Conservation (phyloP, 2,797 vertebrate species). For the Corythornis leucogaster region DNA sequence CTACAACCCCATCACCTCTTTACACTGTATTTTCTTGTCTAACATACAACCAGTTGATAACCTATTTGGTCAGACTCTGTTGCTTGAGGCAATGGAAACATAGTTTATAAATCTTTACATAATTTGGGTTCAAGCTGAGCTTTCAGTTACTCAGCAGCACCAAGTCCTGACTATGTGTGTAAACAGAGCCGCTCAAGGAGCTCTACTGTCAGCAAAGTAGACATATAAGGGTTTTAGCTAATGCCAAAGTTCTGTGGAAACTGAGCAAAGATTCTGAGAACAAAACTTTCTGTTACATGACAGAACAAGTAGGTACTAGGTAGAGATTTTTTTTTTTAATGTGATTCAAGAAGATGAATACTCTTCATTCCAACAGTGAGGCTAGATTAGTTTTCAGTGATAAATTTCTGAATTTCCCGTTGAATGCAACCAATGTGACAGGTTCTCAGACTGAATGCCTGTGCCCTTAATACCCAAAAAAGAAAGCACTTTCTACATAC, state of each 20-base stretch:
- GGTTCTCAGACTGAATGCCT: background rate
- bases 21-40: background rate
- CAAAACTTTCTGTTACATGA: background rate
- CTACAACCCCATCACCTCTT: background rate
- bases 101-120: background rate
- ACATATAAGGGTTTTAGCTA: background rate
- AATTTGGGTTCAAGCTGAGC: background rate
- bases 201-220: background rate
- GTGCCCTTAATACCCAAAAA: background rate
- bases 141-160: background rate
- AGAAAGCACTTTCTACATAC: background rate
- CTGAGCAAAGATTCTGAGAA: background rate
- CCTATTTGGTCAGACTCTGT: background rate
- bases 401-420: background rate
- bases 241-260: background rate
- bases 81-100: background rate
- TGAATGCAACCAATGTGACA: background rate
- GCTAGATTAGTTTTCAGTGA: background rate
- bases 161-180: accelerated
- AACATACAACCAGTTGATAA: background rate
- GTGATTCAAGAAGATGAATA: background rate
- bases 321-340: background rate
- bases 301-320: background rate
- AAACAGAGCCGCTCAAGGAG: background rate
- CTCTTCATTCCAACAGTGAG: background rate